These are phyloP conservation scores for Oncorhynchus tshawytscha DNA, from an alignment of 2,113 vertebrate species.

Conservation along the genomic window DNA sequence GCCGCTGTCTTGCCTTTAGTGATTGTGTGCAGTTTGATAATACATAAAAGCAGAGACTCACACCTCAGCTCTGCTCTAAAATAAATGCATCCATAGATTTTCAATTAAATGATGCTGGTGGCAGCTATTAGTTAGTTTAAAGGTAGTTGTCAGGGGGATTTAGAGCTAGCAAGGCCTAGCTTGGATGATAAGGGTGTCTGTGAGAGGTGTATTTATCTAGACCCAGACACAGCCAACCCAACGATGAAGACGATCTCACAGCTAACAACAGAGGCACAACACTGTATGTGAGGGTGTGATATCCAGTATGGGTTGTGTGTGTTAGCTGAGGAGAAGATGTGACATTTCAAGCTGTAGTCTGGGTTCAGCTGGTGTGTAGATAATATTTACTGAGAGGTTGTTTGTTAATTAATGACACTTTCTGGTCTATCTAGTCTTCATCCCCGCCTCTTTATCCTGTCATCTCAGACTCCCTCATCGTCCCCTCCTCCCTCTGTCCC, in stretches of 20 bases:
- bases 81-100: slow-evolving; percentile 76
- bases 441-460: not conserved
- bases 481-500: not conserved
- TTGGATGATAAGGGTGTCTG: slow-evolving; percentile 53
- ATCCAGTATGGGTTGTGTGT: not conserved
- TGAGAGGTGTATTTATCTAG: slow-evolving; percentile 58
- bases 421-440: no score
- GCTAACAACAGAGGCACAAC: slow-evolving; percentile 4
- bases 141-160: slow-evolving; percentile 67
- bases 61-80: slow-evolving; percentile 67
- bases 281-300: not conserved
- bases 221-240: slow-evolving; percentile 16
- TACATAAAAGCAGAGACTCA: slow-evolving; percentile 65
- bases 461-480: not conserved
- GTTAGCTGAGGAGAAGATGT: not conserved
- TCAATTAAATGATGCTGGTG: slow-evolving; percentile 71
- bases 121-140: slow-evolving; percentile 70
- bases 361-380: no score
- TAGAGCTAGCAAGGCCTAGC: slow-evolving; percentile 49
- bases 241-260: not conserved
- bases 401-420: no score
- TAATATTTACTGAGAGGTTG: no score
- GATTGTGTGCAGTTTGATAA: slow-evolving; percentile 62
- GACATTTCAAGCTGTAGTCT: no score
- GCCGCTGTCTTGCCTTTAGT: slow-evolving; percentile 48